Evolutionary conservation across 2,113 vertebrate genomes (phyloP), one percentile per base, ranked within the genome.

Genomic region (Calyptomena viridis): DNA sequence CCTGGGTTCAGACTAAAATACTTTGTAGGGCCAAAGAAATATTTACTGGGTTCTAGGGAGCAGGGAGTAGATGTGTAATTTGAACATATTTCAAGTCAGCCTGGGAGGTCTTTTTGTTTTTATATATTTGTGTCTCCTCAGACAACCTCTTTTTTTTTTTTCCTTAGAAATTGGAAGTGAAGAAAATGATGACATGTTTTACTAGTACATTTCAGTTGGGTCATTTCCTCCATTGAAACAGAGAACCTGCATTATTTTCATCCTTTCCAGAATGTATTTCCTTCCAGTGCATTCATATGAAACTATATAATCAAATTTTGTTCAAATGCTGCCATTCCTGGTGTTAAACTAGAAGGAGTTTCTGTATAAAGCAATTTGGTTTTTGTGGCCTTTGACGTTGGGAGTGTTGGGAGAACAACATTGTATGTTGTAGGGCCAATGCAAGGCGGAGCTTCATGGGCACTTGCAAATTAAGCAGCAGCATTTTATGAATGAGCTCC

Each of bases 21-120:
- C 42, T 92, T 84, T 33, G n/a, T n/a, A 85, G 73, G 90, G 80
- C 94, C 92, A 96, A 93, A 90, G 90, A 89, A 93, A 76, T 96
- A 95, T 96, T 96, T 96, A 96, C 85, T 94, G 73, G 83, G 64
- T 93, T 92, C 88, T 87, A 87, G 90, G 94, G 92, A 96, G 80
- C 90, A 92, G 73, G 69, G 90, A 96, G 73, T 90, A 69, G 76
- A 95, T 93, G 69, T 96, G 90, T 92, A 93, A 76, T 76, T 56
- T 92, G 90, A 96, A 87, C 42, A 73, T 87, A 95, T 92, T 96
- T 95, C 88, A 96, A 94, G 73, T 93, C 77, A 93, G 82, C 76
- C 83, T 96, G 93, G 94, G 95, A 96, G 94, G 96, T 96, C 94
- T 94, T 84, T 90, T 81, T 80, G 55, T 10, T 95, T 95, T 96